Evolutionary conservation across 2,113 vertebrate species (phyloP), one percentile per base, ranked within the genome.

Genomic region (Isichthys henryi): DNA sequence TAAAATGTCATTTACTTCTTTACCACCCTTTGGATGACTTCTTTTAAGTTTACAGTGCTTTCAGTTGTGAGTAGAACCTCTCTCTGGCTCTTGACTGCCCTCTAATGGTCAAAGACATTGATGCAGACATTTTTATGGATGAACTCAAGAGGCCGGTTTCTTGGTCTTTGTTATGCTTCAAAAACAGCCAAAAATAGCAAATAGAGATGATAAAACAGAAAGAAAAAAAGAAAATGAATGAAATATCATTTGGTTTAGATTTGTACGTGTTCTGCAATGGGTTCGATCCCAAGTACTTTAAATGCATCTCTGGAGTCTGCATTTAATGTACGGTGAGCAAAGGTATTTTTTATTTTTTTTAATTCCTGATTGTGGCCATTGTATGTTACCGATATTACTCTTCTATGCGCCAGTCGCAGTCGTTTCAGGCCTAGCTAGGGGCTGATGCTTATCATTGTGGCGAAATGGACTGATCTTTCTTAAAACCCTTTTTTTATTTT

Each of bases 81-180:
- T 80, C 46, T 74, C 39, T 62, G 19, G 52, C 23, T 50, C 31
- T 56, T 58, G 39, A 48, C 27, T n/a, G 49, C 80, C 88, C 88
- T 39, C 88, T 58, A 48, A 80, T 85, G 88, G 80, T 46, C 80
- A 89, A 89, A 85, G 35, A 85, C 39, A 62, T 39, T 17, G 83
- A 48, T 35, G 53, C 49, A 56, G 35, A 66, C 45, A 31, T n/a
- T 23, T 43, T 48, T 45, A 49, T 19, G 45, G 27, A 88, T 82
- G 70, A 83, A 53, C 74, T 31, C 77, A 27, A 27, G 10, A 19
- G 43, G 53, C 35, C 48, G 21, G 5, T 83, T 35, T 3, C 27
- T 74, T 19, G 31, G 27, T 62, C 49, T 53, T 43, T 19, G 46
- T 46, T 85, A 46, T 31, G 1, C 45, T 31, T 39, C 8, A 70